Evolutionary conservation across 2,888 invertebrate species (phyloP), one percentile per base, ranked within the genome.

Genomic region (Thelaira solivaga): DNA sequence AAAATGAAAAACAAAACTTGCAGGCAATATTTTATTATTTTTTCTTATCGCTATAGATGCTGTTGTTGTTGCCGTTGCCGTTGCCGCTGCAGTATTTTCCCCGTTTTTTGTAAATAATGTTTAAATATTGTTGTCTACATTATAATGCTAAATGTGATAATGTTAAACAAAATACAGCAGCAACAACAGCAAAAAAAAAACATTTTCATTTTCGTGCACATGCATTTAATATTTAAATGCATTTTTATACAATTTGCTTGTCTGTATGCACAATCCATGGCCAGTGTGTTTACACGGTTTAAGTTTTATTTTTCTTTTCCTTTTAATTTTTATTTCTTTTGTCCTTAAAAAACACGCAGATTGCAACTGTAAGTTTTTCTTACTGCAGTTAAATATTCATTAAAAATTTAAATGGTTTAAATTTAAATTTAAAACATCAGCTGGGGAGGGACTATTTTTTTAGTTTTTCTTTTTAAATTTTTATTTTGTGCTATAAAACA

Each of bases 1-100:
- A n/a, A n/a, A n/a, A n/a, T n/a, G n/a, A n/a, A n/a, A n/a, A n/a
- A n/a, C n/a, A 65, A 59, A 59, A 74, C 34, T 65, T 74, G 65
- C 64, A 65, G 73, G 73, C 59, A 53, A 74, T 74, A 65, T 74
- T 67, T 73, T 73, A 73, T 73, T 59, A 67, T 67, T 65, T 73
- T 73, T n/a, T n/a, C n/a, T n/a, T 74, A 59, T 59, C 51, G 36
- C 49, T n/a, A n/a, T n/a, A n/a, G n/a, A n/a, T n/a, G n/a, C n/a
- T 31, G 26, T 62, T 39, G 31, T 47, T 51, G 31, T 13, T 51
- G 59, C 8, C 49, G 57, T 20, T 69, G 29, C 11, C 20, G 16
- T 34, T 29, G 2, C 4, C 11, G 34, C 36, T 36, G 29, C 39
- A 47, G 20, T 26, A 68, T 13, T 51, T 55, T 29, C 39, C n/a